phyloP scores from a whole-genome alignment of 2,797 vertebrate genomes.

The Arremon aurantiirostris region DNA sequence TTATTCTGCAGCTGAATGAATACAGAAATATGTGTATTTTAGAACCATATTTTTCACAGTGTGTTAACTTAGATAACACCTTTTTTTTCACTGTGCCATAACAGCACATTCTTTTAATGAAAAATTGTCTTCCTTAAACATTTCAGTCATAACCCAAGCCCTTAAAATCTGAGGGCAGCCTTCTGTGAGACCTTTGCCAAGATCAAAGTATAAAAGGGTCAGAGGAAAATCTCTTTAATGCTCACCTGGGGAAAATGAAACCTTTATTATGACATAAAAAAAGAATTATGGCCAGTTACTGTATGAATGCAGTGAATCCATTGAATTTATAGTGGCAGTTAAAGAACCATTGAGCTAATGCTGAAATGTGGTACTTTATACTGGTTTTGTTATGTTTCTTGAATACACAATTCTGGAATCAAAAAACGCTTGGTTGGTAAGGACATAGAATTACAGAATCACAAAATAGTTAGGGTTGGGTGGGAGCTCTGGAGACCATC shows the following conservation, averaged over 20 bases:
- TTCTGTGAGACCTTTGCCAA: not conserved
- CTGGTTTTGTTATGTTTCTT: not conserved
- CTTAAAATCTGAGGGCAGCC: not conserved
- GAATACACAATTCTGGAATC: not conserved
- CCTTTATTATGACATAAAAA: not conserved
- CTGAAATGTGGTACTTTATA: not conserved
- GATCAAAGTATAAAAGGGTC: not conserved
- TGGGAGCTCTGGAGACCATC: not conserved
- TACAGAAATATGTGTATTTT: not conserved
- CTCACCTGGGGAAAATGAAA: constrained; percentile 10
- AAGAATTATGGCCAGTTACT: not conserved
- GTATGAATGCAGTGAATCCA: not conserved
- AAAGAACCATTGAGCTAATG: not conserved
- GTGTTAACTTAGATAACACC: not conserved
- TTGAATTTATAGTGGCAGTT: not conserved
- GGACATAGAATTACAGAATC: not conserved
- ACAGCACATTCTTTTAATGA: not conserved
- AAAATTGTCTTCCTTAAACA: not conserved
- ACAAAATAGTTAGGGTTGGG: not conserved
- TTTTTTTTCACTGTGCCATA: not conserved
- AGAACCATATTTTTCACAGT: not conserved
- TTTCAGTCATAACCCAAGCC: not conserved
- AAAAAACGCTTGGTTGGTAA: not conserved
- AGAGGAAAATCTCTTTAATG: not conserved
- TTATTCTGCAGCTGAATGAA: not conserved